Conservation (phyloP, 2,113 vertebrate genomes). For the Salvelinus sp. region DNA sequence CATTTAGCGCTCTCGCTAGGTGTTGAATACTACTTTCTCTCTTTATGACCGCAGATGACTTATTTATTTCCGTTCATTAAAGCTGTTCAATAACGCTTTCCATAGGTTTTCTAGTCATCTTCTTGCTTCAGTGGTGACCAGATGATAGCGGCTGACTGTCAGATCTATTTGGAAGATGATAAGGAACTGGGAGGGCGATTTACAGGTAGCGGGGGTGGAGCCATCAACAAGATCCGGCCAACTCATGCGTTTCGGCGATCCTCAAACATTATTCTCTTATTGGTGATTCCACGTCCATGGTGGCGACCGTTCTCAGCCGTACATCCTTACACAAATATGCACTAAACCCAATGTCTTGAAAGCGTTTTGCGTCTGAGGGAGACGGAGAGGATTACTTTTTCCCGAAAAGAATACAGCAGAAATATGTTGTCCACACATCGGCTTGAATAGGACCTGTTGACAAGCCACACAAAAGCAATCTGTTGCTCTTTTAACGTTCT, state of each 20-base stretch:
- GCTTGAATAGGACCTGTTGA: too few species aligned
- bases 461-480: too few species aligned
- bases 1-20: slow-evolving; percentile 20
- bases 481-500: too few species aligned
- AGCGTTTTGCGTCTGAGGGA: too few species aligned
- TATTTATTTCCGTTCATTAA: background rate
- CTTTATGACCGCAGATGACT: slow-evolving; percentile 6
- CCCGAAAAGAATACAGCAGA: too few species aligned
- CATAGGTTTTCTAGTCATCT: background rate
- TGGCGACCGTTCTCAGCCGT: too few species aligned
- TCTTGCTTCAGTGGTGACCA: background rate
- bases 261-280: slow-evolving; percentile 38
- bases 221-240: slow-evolving; percentile 48
- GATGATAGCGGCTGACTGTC: slow-evolving; percentile 48
- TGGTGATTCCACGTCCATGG: background rate
- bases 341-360: too few species aligned
- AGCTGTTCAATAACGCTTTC: background rate
- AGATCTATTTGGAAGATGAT: slow-evolving; percentile 61
- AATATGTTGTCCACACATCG: too few species aligned
- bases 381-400: too few species aligned
- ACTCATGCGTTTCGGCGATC: slow-evolving; percentile 40
- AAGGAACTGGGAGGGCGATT: slow-evolving; percentile 46
- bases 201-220: slow-evolving; percentile 75
- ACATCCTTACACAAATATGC: too few species aligned
- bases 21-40: slow-evolving; percentile 49